phyloP scores from a whole-genome alignment of 2,888 invertebrate genomes.

The Drepanosiphum platanoidis region DNA sequence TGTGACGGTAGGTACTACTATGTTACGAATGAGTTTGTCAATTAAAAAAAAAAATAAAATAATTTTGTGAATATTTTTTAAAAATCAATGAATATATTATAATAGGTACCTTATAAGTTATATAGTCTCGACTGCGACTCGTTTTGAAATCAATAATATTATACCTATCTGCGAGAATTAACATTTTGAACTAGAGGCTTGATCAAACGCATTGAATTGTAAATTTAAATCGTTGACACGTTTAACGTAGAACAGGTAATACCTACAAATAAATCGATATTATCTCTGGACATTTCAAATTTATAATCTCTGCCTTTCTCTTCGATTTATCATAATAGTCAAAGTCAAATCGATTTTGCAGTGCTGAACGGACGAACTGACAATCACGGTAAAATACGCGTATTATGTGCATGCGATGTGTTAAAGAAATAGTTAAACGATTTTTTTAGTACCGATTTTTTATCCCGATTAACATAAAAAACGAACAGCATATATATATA shows the following conservation, averaged over 20 bases:
- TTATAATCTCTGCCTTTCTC: neutral
- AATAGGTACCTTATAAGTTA: too few species aligned
- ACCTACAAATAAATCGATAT: neutral
- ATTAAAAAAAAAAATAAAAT: neutral
- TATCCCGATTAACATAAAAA: too few species aligned
- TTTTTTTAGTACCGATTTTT: too few species aligned
- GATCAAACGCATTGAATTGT: too few species aligned
- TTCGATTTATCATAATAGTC: neutral
- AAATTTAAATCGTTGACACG: neutral
- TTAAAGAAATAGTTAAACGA: too few species aligned
- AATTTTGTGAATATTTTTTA: neutral
- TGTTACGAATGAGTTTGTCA: conserved; percentile 12
- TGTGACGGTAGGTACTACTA: neutral
- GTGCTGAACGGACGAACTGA: neutral
- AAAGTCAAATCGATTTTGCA: neutral
- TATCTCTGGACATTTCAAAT: neutral
- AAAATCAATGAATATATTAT: neutral
- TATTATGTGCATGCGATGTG: too few species aligned
- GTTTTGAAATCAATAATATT: neutral
- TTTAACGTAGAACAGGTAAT: neutral
- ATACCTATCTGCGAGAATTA: too few species aligned
- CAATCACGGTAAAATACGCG: too few species aligned
- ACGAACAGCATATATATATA: too few species aligned
- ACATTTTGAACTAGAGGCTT: neutral
- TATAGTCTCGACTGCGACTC: neutral